Conservation (phyloP, 2,888 invertebrate genomes). For the Sminthurinus aureus region DNA sequence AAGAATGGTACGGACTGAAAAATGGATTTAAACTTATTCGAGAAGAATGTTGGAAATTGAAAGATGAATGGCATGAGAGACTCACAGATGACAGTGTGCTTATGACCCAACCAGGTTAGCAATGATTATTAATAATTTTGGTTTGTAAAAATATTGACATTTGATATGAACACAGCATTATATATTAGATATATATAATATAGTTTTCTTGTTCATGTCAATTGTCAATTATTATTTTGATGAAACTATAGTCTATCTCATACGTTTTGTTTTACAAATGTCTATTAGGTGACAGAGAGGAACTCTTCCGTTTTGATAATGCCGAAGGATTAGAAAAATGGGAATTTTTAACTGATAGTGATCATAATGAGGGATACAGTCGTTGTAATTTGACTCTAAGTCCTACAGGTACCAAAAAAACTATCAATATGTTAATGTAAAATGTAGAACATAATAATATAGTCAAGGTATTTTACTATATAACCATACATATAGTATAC, state of each 20-base stretch:
- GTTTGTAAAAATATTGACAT: too few species aligned
- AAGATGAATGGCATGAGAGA: conserved; percentile 73
- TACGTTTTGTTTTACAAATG: too few species aligned
- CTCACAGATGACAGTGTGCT: conserved; percentile 70
- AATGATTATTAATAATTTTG: too few species aligned
- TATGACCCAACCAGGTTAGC: too few species aligned
- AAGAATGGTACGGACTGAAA: conserved; percentile 51
- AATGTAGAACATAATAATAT: background rate
- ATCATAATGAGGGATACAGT: conserved; percentile 82
- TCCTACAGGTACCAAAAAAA: conserved; percentile 64
- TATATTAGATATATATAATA: too few species aligned
- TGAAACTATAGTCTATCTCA: too few species aligned
- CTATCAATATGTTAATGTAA: conserved; percentile 33
- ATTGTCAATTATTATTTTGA: too few species aligned
- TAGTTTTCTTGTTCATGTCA: too few species aligned
- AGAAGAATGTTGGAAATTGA: conserved; percentile 72
- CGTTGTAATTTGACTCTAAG: conserved; percentile 73
- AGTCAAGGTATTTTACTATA: too few species aligned
- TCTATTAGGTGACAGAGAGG: conserved; percentile 78
- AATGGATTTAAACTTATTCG: conserved; percentile 74
- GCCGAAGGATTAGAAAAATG: conserved; percentile 73
- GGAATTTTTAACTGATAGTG: conserved; percentile 78
- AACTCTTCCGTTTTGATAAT: conserved; percentile 75
- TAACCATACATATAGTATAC: too few species aligned
- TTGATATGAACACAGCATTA: too few species aligned